Conservation (phyloP, 1,140 invertebrate genomes). For the Rhagoletis zephyria region DNA sequence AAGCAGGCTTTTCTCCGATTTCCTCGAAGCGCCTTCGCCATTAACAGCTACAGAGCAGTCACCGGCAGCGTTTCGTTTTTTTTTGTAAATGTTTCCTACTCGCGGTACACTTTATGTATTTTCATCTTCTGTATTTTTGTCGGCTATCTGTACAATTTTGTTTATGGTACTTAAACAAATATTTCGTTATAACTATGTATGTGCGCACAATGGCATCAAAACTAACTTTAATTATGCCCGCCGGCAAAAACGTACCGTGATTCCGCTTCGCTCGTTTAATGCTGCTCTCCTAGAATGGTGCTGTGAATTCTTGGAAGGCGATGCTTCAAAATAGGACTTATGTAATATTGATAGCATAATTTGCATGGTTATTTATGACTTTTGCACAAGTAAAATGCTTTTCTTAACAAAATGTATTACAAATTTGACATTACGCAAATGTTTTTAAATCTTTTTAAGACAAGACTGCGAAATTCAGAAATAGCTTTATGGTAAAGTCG, state of each 20-base stretch:
- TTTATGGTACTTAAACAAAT: neutral
- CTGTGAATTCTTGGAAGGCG: neutral
- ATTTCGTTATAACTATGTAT: neutral
- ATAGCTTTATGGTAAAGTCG: no score
- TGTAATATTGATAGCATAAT: no score
- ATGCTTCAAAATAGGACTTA: no score
- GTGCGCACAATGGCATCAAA: neutral
- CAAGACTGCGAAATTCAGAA: no score
- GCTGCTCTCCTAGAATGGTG: neutral
- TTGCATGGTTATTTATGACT: no score
- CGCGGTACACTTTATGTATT: neutral
- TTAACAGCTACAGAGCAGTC: neutral
- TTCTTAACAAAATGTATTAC: no score
- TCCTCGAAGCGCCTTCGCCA: neutral
- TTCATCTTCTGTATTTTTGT: neutral
- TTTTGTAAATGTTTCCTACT: conserved; percentile 1
- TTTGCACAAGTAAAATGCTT: no score
- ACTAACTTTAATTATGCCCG: conserved; percentile 28
- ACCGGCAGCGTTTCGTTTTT: neutral
- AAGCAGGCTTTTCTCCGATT: no score
- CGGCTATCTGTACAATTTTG: neutral
- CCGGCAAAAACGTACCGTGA: neutral
- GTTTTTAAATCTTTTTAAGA: no score
- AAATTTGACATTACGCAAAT: no score
- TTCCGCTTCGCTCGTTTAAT: neutral